Conservation (phyloP, 2,113 vertebrate species). For the Siniperca chuatsi region DNA sequence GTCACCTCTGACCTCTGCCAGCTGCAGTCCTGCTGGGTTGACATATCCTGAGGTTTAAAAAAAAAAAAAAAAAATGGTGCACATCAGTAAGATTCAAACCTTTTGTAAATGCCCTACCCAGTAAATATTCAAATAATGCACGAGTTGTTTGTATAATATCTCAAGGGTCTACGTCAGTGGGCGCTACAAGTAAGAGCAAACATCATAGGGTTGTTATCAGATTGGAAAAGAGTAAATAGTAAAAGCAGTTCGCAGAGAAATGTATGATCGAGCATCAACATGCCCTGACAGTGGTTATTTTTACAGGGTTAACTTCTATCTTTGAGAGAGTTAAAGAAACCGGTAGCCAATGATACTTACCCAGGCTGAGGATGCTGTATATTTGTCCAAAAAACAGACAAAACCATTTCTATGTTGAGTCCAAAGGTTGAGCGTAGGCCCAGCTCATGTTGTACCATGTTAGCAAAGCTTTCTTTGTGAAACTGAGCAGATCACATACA, state of each 20-base stretch:
- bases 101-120: not conserved
- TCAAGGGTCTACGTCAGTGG: not conserved
- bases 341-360: not conserved
- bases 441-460: not conserved
- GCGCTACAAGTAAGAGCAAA: constrained; percentile 9
- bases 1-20: constrained; percentile 76
- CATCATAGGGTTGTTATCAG: constrained; percentile 6
- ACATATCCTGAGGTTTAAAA: constrained; percentile 28
- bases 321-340: not conserved
- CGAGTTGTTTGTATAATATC: constrained; percentile 16
- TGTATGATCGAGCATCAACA: constrained; percentile 19
- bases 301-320: constrained; percentile 3
- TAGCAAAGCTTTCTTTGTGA: not conserved
- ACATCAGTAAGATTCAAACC: not conserved
- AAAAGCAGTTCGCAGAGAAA: constrained; percentile 23
- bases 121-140: constrained; percentile 7
- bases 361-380: not conserved
- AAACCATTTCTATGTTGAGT: not conserved
- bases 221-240: constrained; percentile 16
- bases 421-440: not conserved
- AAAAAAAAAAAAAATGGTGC: not conserved
- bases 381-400: not conserved
- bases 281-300: constrained; percentile 37
- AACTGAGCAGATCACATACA: not conserved
- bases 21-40: constrained; percentile 43